Percentiles rank a stretch among this genome's conserved stretches.
Conservation (phyloP, 2,888 invertebrate species). For the Drosophila flavopinicola region DNA sequence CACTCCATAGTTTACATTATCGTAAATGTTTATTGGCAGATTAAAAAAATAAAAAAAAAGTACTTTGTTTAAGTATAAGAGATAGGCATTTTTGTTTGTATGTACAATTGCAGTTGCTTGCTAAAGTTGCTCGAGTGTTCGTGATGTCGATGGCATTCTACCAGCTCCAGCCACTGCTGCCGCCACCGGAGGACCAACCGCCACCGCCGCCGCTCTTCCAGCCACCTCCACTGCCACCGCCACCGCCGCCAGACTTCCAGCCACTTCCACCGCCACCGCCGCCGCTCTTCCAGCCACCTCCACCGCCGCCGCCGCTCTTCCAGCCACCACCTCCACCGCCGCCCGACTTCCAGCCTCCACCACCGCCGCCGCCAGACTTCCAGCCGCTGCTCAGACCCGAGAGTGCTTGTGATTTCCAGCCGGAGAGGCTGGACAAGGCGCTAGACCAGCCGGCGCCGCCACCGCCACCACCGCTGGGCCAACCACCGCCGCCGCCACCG, state of each 20-base stretch:
- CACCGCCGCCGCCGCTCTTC: constrained; percentile 47
- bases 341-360: constrained; percentile 42
- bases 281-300: too few relatives aligned
- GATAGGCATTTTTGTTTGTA: constrained; percentile 8
- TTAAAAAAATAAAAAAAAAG: constrained; percentile 23
- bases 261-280: constrained; percentile 36
- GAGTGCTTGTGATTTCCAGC: constrained; percentile 38
- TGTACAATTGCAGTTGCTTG: constrained; percentile 40
- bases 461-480: constrained; percentile 39
- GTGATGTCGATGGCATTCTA: constrained; percentile 24
- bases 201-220: constrained; percentile 34
- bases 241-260: constrained; percentile 27
- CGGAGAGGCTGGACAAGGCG: constrained; percentile 30
- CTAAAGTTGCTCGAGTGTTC: constrained; percentile 6
- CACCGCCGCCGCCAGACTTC: constrained; percentile 47
- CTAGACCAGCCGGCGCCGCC: constrained; percentile 41
- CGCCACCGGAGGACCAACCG: constrained; percentile 40
- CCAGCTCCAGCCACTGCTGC: constrained; percentile 61
- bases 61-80: constrained; percentile 6
- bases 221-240: constrained; percentile 31
- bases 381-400: constrained; percentile 50
- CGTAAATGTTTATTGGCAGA: constrained; percentile 42
- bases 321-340: constrained; percentile 45
- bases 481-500: constrained; percentile 39
- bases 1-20: constrained; percentile 12